Evolutionary conservation across 1,140 invertebrate genomes (phyloP).

Genomic region (Ephestia elutella): DNA sequence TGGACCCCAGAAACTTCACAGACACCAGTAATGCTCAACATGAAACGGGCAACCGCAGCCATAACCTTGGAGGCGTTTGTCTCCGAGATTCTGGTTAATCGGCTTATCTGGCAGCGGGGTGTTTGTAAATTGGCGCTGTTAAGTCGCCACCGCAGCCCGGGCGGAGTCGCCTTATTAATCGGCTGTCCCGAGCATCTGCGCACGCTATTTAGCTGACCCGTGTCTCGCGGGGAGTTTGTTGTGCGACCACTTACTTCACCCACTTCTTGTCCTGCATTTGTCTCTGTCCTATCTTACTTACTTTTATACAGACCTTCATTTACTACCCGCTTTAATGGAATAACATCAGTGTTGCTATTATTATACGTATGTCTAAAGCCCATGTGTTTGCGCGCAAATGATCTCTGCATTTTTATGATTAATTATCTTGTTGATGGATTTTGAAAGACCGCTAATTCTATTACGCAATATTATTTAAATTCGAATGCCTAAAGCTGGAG

Average conservation of each 20-base stretch:
- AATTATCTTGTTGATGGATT: slow-evolving; percentile 3
- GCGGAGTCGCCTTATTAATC: slow-evolving; percentile 60
- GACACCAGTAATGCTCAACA: neutral
- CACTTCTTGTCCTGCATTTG: slow-evolving; percentile 39
- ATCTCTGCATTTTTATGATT: neutral
- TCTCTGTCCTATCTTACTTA: slow-evolving; percentile 30
- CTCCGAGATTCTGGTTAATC: slow-evolving; percentile 34
- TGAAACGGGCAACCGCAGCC: neutral
- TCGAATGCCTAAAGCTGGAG: neutral
- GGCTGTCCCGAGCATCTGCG: slow-evolving; percentile 64
- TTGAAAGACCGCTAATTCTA: slow-evolving; percentile 1
- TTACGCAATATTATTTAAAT: slow-evolving; percentile 1
- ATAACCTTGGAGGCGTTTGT: slow-evolving; percentile 17
- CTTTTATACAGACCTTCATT: slow-evolving; percentile 16
- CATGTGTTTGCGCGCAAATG: slow-evolving; percentile 1
- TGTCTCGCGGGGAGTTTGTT: slow-evolving; percentile 35
- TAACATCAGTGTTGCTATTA: neutral
- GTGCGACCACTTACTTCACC: slow-evolving; percentile 31
- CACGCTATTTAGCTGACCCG: slow-evolving; percentile 44
- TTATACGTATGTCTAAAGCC: neutral
- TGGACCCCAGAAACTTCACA: slow-evolving; percentile 5
- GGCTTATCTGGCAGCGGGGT: slow-evolving; percentile 49
- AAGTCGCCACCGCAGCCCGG: slow-evolving; percentile 39
- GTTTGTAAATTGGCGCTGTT: slow-evolving; percentile 42
- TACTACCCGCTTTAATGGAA: slow-evolving; percentile 7